Base-by-base conservation (phyloP, 2,113 vertebrate genomes). In the Forbesichthys agassizii region DNA sequence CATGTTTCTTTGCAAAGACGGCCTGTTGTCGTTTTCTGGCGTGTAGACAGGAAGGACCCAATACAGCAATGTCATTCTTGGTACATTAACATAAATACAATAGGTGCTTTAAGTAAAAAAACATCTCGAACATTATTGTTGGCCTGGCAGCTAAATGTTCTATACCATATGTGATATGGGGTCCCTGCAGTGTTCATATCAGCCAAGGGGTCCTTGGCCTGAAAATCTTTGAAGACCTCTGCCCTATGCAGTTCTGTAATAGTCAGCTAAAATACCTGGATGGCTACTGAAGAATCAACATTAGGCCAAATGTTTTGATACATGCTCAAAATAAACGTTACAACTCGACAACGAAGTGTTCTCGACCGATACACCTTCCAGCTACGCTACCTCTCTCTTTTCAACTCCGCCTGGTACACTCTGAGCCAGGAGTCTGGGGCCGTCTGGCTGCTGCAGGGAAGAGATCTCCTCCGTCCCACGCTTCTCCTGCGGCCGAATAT, bases 21-120 rank as follows among this genome's bases (percentile, higher is more conserved):
- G 83, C 85, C 10, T 92, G 86, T 73, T 89, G 93, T 69, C 79
- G 82, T 68, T 89, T 91, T 84, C 93, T 94, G 66, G 11, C 60
- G 75, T 76, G 27, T 57, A n/a, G 61, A 80, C 48, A 81, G 47
- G 55, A 11, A 52, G 2, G 73, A 60, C 33, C 55, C 61, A 33
- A 86, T 3, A 85, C 27, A 2, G 27, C 27, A 27, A 27, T 27
- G 27, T 27, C 27, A 27, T 27, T 27, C 27, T 27, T 27, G 27
- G 27, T 27, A 27, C 27, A 27, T 2, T 27, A 27, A 27, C 27
- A 27, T 27, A 27, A 27, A 27, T 27, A 27, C 27, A 27, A 27
- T 27, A 27, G 27, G 27, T 27, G 27, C 27, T 27, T 27, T 27
- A 27, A 27, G 0, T 27, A 27, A 27, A 27, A 20, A 3, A 27